phyloP scores from a whole-genome alignment of 2,888 invertebrate genomes.

The Lepetodrilus schrolli region DNA sequence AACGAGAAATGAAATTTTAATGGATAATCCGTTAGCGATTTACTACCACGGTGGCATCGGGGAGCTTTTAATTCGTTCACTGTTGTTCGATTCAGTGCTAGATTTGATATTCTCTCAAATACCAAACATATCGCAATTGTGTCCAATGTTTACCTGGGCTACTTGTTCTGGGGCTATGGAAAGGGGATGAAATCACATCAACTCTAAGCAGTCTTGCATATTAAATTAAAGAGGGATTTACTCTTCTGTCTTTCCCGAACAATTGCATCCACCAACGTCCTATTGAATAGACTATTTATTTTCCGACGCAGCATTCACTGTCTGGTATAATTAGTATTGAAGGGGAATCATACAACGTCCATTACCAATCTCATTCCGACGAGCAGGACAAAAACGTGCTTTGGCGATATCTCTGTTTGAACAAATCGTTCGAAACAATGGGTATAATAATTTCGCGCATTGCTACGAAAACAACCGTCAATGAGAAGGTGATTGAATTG shows the following conservation, averaged over 20 bases:
- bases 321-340: not conserved
- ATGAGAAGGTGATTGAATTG: conserved; percentile 19
- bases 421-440: conserved; percentile 15
- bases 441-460: not conserved
- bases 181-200: conserved; percentile 13
- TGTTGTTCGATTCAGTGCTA: conserved; percentile 1
- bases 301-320: not conserved
- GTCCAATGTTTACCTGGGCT: not conserved
- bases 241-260: not conserved
- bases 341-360: not conserved
- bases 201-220: conserved; percentile 14
- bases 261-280: not conserved
- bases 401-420: not conserved
- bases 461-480: conserved; percentile 11
- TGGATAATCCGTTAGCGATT: conserved; percentile 21
- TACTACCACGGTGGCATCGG: not conserved
- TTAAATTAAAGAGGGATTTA: conserved; percentile 21
- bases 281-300: conserved; percentile 4
- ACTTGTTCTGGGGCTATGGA: not conserved
- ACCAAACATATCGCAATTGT: conserved; percentile 24
- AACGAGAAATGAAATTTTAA: conserved; percentile 22
- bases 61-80: conserved; percentile 12
- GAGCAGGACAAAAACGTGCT: not conserved
- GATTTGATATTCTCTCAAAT: conserved; percentile 21
- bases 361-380: not conserved